phyloP scores from a whole-genome alignment of 2,888 invertebrate genomes.

The Synergus laeviventris region DNA sequence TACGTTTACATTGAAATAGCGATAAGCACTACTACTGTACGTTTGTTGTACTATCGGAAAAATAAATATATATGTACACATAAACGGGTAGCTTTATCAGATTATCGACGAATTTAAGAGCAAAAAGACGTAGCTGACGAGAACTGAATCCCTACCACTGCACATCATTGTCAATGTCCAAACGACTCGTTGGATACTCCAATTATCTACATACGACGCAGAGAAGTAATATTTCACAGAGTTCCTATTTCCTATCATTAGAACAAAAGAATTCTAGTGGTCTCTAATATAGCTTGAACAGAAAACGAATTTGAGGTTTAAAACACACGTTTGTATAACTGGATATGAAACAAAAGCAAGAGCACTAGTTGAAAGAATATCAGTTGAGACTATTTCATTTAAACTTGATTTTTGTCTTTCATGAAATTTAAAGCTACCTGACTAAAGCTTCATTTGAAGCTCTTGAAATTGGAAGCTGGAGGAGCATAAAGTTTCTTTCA shows the following conservation, averaged over 20 bases:
- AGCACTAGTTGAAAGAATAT: too few relatives aligned
- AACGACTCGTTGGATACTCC: slow-evolving; percentile 11
- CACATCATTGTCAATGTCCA: slow-evolving; percentile 29
- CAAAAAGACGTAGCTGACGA: slow-evolving; percentile 11
- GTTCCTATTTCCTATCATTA: background rate
- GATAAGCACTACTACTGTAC: slow-evolving; percentile 25
- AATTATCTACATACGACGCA: slow-evolving; percentile 31
- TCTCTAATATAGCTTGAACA: background rate
- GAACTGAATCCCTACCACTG: slow-evolving; percentile 29
- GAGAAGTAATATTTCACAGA: slow-evolving; percentile 22
- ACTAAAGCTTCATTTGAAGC: background rate
- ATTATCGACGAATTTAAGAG: background rate
- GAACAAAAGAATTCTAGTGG: background rate
- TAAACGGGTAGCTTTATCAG: slow-evolving; percentile 4
- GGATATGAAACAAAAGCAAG: too few relatives aligned
- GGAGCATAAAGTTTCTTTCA: background rate
- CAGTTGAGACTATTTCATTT: too few relatives aligned
- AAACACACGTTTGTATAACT: background rate
- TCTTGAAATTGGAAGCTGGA: background rate
- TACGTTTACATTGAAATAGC: slow-evolving; percentile 35
- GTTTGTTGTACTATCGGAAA: slow-evolving; percentile 7
- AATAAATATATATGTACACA: slow-evolving; percentile 16
- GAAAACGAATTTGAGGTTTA: background rate
- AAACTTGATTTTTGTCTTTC: background rate
- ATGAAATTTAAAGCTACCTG: background rate